These are phyloP conservation scores for Agelaius phoeniceus DNA, from an alignment of 2,113 vertebrate genomes.

Conservation along the genomic window DNA sequence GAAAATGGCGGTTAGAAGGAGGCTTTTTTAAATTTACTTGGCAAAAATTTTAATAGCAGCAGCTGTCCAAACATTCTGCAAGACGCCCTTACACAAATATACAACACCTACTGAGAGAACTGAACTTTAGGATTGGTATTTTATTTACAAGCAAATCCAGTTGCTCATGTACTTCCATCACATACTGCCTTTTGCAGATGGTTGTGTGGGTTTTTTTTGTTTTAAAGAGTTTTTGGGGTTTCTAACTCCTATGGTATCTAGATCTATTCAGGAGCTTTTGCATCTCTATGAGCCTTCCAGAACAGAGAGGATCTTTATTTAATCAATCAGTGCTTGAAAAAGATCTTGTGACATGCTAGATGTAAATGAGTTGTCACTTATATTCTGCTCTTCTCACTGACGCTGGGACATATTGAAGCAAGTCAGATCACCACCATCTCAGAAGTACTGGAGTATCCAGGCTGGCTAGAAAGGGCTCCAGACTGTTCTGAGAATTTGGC, in stretches of 20 bases:
- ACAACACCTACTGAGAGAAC: background rate
- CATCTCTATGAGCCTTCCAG: background rate
- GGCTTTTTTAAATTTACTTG: background rate
- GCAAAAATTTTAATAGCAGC: constrained; percentile 42
- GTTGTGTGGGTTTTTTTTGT: background rate
- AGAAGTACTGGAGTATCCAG: background rate
- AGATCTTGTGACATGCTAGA: background rate
- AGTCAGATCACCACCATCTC: background rate
- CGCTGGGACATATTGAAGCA: background rate
- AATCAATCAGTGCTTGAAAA: background rate
- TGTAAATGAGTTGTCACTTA: background rate
- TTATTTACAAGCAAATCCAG: constrained; percentile 15
- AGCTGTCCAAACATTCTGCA: constrained; percentile 70
- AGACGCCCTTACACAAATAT: constrained; percentile 42
- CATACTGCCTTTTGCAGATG: background rate
- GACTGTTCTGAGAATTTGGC: background rate
- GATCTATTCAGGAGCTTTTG: background rate
- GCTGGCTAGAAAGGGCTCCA: background rate
- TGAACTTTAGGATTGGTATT: background rate
- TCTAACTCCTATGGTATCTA: background rate
- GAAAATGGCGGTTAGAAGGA: background rate
- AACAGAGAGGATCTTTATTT: background rate
- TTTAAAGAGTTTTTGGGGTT: background rate
- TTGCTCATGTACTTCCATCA: background rate
- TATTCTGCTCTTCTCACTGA: background rate